Percentiles rank a stretch among this genome's conserved stretches.
Evolutionary conservation across 2,113 vertebrate species (phyloP).

Genomic region (Xenopus borealis): DNA sequence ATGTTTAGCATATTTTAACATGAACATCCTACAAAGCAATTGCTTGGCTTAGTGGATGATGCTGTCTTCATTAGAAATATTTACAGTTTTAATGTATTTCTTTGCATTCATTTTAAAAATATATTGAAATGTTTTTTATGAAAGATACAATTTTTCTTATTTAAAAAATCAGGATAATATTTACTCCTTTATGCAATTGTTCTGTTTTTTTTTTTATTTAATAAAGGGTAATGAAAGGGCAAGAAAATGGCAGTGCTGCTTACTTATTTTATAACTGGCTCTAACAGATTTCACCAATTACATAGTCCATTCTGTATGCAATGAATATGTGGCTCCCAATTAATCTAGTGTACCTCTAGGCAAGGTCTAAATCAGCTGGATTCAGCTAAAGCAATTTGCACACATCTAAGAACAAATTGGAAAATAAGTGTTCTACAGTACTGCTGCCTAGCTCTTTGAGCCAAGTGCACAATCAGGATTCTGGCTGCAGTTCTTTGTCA

Average conservation of each 20-base stretch:
- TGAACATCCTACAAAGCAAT: background rate
- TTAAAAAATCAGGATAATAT: background rate
- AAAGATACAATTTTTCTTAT: too few relatives aligned
- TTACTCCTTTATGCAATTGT: background rate
- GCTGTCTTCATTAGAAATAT: background rate
- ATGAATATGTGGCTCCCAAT: constrained; percentile 77
- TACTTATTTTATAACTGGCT: constrained; percentile 81
- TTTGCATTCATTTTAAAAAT: background rate
- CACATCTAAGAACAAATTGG: constrained; percentile 83
- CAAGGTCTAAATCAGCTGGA: constrained; percentile 84
- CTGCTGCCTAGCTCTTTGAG: constrained; percentile 73
- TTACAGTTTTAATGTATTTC: background rate
- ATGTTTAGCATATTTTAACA: background rate
- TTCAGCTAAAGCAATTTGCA: constrained; percentile 82
- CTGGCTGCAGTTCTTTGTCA: constrained; percentile 70
- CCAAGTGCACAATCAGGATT: constrained; percentile 78
- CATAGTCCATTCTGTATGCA: constrained; percentile 80
- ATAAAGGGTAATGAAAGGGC: constrained; percentile 62
- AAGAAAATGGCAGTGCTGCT: constrained; percentile 65
- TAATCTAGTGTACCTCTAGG: constrained; percentile 80
- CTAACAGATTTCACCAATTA: constrained; percentile 82
- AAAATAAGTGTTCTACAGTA: constrained; percentile 74
- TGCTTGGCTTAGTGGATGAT: background rate
- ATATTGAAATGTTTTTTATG: background rate
- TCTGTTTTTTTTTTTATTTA: background rate